Conservation (phyloP, 1,140 invertebrate species). For the Bombus pascuorum region DNA sequence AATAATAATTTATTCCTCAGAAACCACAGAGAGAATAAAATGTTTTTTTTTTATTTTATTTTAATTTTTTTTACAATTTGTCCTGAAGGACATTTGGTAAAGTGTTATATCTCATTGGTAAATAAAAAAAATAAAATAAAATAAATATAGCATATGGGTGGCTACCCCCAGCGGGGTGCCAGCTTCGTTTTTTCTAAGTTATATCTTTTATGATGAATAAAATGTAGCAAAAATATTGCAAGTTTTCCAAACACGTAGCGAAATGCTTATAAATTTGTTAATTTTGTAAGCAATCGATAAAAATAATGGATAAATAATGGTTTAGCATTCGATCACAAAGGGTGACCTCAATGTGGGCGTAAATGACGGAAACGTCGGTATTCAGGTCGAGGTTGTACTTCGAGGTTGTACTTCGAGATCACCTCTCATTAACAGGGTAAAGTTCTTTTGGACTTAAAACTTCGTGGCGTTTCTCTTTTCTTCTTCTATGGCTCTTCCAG, state of each 20-base stretch:
- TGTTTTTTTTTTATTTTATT: too few species aligned
- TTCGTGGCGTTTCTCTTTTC: constrained; percentile 17
- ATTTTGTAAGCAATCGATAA: background rate
- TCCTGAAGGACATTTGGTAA: too few species aligned
- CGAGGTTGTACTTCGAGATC: constrained; percentile 25
- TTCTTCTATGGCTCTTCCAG: background rate
- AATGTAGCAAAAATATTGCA: background rate
- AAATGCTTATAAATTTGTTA: background rate
- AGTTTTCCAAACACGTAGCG: background rate
- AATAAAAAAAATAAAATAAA: too few species aligned
- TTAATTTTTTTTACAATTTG: too few species aligned
- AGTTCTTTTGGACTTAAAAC: constrained; percentile 27
- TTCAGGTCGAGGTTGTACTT: constrained; percentile 33
- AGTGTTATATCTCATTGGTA: too few species aligned
- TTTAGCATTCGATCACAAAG: background rate
- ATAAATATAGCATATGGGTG: too few species aligned
- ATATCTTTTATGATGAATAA: too few species aligned
- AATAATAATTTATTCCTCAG: too few species aligned
- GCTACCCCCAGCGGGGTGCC: too few species aligned
- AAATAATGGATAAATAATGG: background rate
- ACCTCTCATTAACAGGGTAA: constrained; percentile 38
- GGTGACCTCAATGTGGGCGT: constrained; percentile 36
- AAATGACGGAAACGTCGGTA: constrained; percentile 43
- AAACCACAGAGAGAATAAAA: background rate
- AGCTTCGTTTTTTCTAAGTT: too few species aligned